These are phyloP conservation scores for Anthopleura sola DNA, from an alignment of 64 coral and sea anemone species.

Conservation along the genomic window DNA sequence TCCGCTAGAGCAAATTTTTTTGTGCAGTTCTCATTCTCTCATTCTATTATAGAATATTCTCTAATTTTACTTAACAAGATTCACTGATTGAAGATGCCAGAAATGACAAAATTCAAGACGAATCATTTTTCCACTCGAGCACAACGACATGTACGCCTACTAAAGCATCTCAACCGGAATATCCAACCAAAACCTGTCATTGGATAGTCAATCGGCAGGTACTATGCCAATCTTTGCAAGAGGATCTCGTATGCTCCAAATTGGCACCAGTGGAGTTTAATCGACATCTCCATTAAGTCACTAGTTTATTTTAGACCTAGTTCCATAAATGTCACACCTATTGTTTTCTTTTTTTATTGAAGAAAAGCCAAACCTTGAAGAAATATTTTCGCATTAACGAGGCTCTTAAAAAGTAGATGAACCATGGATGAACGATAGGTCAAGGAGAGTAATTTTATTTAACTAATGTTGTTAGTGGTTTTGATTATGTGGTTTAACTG, in stretches of 20 bases:
- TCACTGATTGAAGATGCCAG: neutral
- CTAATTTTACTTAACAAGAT: neutral
- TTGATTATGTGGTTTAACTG: neutral
- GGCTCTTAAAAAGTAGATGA: neutral
- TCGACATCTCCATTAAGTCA: neutral
- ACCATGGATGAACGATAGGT: neutral
- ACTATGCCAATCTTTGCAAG: neutral
- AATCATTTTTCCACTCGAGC: neutral
- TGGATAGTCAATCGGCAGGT: neutral
- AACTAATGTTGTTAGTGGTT: neutral
- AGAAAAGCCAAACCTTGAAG: neutral
- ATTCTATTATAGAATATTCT: neutral
- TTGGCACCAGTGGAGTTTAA: neutral
- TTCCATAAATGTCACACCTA: neutral
- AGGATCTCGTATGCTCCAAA: neutral
- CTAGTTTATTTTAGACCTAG: neutral
- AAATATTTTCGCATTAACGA: neutral
- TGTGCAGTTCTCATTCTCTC: neutral
- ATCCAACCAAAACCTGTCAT: neutral
- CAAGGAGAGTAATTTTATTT: neutral
- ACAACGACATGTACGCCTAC: neutral
- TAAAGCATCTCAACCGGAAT: neutral
- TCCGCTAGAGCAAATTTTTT: neutral
- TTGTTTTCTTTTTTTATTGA: neutral
- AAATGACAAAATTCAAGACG: neutral